Base-by-base conservation (phyloP, 2,888 invertebrate species). In the Epinotia brunnichana region DNA sequence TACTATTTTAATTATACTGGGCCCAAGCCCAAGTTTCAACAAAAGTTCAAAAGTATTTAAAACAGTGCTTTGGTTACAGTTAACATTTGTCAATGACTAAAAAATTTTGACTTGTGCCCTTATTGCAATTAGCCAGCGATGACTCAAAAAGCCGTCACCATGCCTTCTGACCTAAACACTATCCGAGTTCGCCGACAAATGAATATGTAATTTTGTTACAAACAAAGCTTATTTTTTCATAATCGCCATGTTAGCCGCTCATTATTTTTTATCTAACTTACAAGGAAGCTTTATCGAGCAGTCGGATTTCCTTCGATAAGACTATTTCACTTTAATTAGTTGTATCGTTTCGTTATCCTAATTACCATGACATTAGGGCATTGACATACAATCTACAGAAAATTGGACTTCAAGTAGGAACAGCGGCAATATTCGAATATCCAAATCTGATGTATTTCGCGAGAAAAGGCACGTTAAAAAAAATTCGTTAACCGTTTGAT, bases 271-370 rank as follows among this genome's bases (percentile, higher is more conserved):
- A 66, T 66, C 66, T 39, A 21, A 66, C 41, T 39, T 54, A 41
- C 21, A 64, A 66, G 66, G 66, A 66, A 66, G 66, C 54, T 66
- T 35, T 56, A 68, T 24, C 21, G 44, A 13, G 39, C 11, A 3
- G 60, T 71, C 44, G 72, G 72, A 62, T 72, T 68, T 72, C 72
- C 72, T 72, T 61, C 54, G 72, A 72, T 72, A 72, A 72, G 48
- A 53, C 17, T 66, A 17, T 60, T 71, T 54, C 19, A 35, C 60
- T 67, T 60, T 61, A 62, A 72, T 72, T 56, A 39, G 44, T 56
- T 57, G 19, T 57, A 35, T 35, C 13, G 21, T 57, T 54, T 41
- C 21, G 21, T 66, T 66, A 66, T 66, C 54, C 41, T 57, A 48
- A 19, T 68, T 59, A 57, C 39, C 24, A 10, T 51, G 11, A 24